Evolutionary conservation across 2,797 vertebrate genomes (phyloP), one percentile per base, ranked within the genome.

Genomic region (Megaceryle alcyon): DNA sequence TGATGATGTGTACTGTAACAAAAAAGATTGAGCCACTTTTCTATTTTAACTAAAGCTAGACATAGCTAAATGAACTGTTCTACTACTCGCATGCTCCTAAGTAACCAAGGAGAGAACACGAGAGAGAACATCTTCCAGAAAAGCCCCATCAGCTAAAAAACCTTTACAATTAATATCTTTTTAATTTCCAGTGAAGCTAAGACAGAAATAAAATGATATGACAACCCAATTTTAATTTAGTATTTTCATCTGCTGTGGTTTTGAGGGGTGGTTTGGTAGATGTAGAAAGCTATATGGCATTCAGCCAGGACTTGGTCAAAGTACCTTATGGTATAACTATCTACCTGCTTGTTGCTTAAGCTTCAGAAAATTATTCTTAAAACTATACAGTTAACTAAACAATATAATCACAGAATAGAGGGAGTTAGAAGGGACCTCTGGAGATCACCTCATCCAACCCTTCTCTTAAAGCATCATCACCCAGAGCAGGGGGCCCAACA

Each of bases 241-340:
- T 6, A 80, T 71, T 73, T 80, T 37, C 64, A 82, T 84, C 92
- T 61, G 76, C 87, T 91, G 85, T 72, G 82, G 82, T 72, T 94
- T 86, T 57, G 76, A 78, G 65, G 82, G 28, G 28, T 79, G 64
- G 78, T 49, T 59, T 64, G 51, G 68, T 41, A 71, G 75, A 9
- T 44, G 51, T 2, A 77, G 35, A 35, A 56, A 93, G 71, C 59
- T 23, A 6, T 8, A 25, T 28, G 82, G 91, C 37, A 79, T 84
- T 48, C 66, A 57, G 23, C 48, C 69, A 92, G 66, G 39, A 35
- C 41, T 49, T 64, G 63, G 65, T 37, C 14, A 1, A 70, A 72
- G 48, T 4, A 68, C 37, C 39, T 54, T 12, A 37, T 9, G 26
- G 49, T 56, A 64, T n/a, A 75, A 15, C 48, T 44, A 13, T 14